Evolutionary conservation across 2,797 vertebrate species (phyloP).

Genomic region (Lagodon rhomboides): DNA sequence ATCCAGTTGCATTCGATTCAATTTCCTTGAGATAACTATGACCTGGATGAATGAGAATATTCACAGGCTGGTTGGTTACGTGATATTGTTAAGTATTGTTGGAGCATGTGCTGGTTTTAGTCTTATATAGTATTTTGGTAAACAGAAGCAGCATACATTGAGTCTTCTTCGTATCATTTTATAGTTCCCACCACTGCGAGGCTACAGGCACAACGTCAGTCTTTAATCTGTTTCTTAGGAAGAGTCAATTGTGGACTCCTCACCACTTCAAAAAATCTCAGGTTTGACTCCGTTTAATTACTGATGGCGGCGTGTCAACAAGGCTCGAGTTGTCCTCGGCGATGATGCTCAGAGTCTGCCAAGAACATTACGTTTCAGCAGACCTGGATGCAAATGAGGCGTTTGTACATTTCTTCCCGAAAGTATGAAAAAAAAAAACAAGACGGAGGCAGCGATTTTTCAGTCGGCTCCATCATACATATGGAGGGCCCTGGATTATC

Average conservation of each 20-base stretch:
- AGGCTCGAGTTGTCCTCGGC: conserved; percentile 17
- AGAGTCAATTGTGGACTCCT: background rate
- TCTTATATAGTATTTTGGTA: no score
- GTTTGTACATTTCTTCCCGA: conserved; percentile 9
- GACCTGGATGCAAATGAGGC: conserved; percentile 28
- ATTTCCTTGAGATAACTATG: no score
- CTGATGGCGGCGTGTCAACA: conserved; percentile 8
- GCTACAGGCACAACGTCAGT: background rate
- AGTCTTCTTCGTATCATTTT: no score
- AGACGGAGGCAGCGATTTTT: conserved; percentile 26
- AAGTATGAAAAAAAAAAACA: conserved; percentile 43
- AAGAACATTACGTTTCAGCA: conserved; percentile 13
- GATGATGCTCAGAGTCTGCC: conserved; percentile 20
- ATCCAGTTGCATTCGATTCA: no score
- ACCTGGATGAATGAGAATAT: no score
- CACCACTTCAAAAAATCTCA: background rate
- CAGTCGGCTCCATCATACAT: conserved; percentile 46
- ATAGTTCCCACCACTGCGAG: background rate
- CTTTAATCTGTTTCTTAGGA: background rate
- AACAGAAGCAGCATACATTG: no score
- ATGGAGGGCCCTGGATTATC: conserved; percentile 46
- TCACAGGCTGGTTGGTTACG: no score
- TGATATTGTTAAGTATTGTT: no score
- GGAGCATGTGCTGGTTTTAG: no score
- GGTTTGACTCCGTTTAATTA: background rate